Conservation (phyloP, 2,113 vertebrate genomes). For the Callipepla squamata region DNA sequence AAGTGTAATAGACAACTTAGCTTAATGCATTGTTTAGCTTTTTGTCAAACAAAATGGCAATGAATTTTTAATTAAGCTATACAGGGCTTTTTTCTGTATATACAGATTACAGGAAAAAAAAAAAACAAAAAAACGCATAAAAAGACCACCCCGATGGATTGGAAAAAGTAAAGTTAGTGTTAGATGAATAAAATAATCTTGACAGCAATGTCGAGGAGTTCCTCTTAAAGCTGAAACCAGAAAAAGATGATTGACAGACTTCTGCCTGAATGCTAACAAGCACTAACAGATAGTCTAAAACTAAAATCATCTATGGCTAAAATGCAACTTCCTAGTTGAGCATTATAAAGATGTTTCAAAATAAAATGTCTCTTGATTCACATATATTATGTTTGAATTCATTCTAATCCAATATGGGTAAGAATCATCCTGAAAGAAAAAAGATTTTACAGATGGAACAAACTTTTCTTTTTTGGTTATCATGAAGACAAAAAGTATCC, state of each 20-base stretch:
- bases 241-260: background rate
- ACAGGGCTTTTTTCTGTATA: background rate
- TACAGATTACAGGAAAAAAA: background rate
- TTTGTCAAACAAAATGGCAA: conserved; percentile 33
- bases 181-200: background rate
- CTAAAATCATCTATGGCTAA: background rate
- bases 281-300: background rate
- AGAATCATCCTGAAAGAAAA: background rate
- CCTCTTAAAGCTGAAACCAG: background rate
- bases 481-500: background rate
- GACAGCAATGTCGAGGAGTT: background rate
- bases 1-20: conserved; percentile 48
- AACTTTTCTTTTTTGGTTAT: background rate
- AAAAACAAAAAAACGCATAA: background rate
- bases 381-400: background rate
- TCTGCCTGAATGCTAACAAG: background rate
- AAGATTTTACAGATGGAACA: background rate
- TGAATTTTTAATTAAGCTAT: conserved; percentile 40
- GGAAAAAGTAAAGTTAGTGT: background rate
- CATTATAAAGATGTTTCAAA: background rate
- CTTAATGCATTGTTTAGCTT: conserved; percentile 55
- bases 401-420: background rate
- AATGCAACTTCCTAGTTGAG: background rate
- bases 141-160: background rate
- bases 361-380: background rate